A percentile compares a stretch with the other conserved stretches of the same genome.
These are phyloP conservation scores for Zootoca vivipara DNA, from an alignment of 2,113 vertebrate genomes.

Conservation along the genomic window DNA sequence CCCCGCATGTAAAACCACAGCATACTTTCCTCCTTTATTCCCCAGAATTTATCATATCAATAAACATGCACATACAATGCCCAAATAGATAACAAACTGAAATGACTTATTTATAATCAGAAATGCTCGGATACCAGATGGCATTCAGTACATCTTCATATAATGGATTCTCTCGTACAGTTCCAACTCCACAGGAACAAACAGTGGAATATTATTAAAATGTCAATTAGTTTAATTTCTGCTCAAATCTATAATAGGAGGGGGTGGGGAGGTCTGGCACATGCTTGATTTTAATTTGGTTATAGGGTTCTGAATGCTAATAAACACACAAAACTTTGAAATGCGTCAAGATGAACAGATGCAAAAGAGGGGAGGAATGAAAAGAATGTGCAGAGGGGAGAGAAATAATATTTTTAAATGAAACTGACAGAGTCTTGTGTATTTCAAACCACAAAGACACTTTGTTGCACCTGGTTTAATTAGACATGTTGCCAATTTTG, in stretches of 20 bases:
- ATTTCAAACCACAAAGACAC: slow-evolving; percentile 3
- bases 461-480: slow-evolving; percentile 1
- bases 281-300: slow-evolving; percentile 76
- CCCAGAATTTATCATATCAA: slow-evolving; percentile 61
- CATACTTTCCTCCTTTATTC: slow-evolving; percentile 28
- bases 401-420: slow-evolving; percentile 50
- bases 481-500: background rate
- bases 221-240: slow-evolving; percentile 85
- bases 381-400: background rate
- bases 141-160: slow-evolving; percentile 73
- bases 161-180: slow-evolving; percentile 63
- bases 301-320: slow-evolving; percentile 60
- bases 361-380: background rate
- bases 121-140: slow-evolving; percentile 78
- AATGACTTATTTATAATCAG: slow-evolving; percentile 79
- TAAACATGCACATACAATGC: slow-evolving; percentile 59
- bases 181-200: slow-evolving; percentile 77
- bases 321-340: slow-evolving; percentile 53
- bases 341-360: slow-evolving; percentile 42
- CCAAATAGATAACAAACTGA: slow-evolving; percentile 73
- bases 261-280: slow-evolving; percentile 69
- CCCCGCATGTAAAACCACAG: slow-evolving; percentile 39
- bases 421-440: slow-evolving; percentile 27
- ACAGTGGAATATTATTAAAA: slow-evolving; percentile 82
- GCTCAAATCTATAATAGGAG: slow-evolving; percentile 71